phyloP scores from a whole-genome alignment of 2,113 vertebrate species.

The Tympanuchus pallidicinctus region DNA sequence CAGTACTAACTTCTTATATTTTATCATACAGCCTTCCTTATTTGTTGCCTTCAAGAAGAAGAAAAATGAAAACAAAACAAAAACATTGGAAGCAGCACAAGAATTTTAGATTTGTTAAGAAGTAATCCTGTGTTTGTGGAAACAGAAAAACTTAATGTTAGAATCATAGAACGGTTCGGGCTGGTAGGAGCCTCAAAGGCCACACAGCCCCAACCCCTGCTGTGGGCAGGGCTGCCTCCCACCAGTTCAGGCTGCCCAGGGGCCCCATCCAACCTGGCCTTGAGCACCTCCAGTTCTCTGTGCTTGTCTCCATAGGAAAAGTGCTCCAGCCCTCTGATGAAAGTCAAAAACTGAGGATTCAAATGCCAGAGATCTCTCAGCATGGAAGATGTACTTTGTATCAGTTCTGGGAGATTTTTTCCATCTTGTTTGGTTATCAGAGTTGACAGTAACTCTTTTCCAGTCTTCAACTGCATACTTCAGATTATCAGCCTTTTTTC shows the following conservation, averaged over 20 bases:
- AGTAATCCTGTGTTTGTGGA: neutral
- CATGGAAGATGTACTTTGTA: neutral
- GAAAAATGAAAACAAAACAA: neutral
- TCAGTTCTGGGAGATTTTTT: neutral
- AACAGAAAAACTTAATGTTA: neutral
- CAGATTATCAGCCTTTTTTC: neutral
- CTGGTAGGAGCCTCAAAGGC: too few species aligned
- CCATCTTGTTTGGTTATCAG: neutral
- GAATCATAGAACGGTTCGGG: too few species aligned
- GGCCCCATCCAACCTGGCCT: too few species aligned
- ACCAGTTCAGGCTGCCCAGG: too few species aligned
- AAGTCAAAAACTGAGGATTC: neutral
- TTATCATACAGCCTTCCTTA: neutral
- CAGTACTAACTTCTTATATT: neutral
- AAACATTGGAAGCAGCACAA: neutral
- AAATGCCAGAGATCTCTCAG: neutral
- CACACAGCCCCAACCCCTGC: too few species aligned
- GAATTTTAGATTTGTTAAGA: neutral
- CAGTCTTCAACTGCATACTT: neutral
- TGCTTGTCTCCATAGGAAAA: too few species aligned
- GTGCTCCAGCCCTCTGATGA: too few species aligned
- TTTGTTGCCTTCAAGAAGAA: neutral
- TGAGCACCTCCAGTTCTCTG: too few species aligned
- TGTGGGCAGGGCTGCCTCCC: too few species aligned
- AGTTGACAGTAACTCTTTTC: neutral